Evolutionary conservation across 37 sponge, comb jelly and placozoan genomes (phyloP).

Genomic region (Dysidea cf. avara): DNA sequence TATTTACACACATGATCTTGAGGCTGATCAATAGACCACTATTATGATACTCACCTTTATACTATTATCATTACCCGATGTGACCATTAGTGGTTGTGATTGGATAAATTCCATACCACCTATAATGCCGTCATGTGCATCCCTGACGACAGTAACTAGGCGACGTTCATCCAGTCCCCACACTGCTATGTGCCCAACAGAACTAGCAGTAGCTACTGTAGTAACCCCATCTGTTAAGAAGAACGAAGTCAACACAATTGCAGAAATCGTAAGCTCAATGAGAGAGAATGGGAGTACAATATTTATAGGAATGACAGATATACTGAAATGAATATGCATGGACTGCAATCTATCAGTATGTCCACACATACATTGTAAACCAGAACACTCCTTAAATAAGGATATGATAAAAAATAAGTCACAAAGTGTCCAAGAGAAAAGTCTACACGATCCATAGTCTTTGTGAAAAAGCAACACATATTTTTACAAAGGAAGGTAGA

Average conservation of each 20-base stretch:
- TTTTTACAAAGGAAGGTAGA: too few relatives aligned
- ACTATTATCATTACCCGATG: constrained; percentile 86
- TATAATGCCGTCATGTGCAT: constrained; percentile 74
- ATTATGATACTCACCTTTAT: constrained; percentile 51
- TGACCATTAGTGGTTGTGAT: constrained; percentile 82
- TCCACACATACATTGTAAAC: too few relatives aligned
- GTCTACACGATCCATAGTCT: too few relatives aligned
- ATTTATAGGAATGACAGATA: not conserved
- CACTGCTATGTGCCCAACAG: constrained; percentile 87
- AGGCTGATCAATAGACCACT: too few relatives aligned
- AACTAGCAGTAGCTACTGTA: constrained; percentile 74
- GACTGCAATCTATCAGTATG: not conserved
- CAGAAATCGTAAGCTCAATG: too few relatives aligned
- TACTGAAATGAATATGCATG: not conserved
- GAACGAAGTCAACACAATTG: too few relatives aligned
- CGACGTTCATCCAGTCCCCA: constrained; percentile 85
- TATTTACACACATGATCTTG: too few relatives aligned
- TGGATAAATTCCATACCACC: constrained; percentile 66
- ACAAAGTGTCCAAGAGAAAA: too few relatives aligned
- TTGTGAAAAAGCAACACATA: too few relatives aligned
- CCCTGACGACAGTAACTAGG: constrained; percentile 54
- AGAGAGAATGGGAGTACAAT: not conserved
- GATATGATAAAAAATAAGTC: too few relatives aligned
- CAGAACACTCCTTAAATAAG: too few relatives aligned
- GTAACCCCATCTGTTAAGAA: constrained; percentile 78